phyloP scores from a whole-genome alignment of 2,113 vertebrate species.

The Microtus oregoni region DNA sequence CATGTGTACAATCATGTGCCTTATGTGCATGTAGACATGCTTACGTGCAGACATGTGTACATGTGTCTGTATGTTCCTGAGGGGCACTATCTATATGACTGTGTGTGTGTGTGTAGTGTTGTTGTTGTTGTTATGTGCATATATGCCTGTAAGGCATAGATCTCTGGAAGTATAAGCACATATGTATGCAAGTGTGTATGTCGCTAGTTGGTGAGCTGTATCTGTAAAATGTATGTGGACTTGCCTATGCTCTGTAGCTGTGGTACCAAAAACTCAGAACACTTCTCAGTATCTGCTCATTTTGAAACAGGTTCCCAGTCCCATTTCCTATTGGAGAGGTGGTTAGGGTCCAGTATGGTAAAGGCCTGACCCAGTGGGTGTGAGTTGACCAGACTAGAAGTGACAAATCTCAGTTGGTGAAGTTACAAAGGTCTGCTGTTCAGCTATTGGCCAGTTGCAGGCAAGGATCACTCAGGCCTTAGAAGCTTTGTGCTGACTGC shows the following conservation, averaged over 20 bases:
- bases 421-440: neutral
- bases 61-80: neutral
- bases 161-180: neutral
- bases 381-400: neutral
- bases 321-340: neutral
- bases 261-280: fast-evolving
- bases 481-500: fast-evolving
- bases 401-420: fast-evolving
- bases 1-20: neutral
- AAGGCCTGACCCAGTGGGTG: fast-evolving
- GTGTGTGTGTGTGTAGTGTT: fast-evolving
- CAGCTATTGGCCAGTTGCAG: neutral
- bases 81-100: neutral
- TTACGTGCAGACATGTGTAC: neutral
- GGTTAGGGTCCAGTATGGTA: too few relatives aligned
- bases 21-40: fast-evolving
- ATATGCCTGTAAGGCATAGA: too few relatives aligned
- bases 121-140: too few relatives aligned
- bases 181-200: fast-evolving
- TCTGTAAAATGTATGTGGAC: fast-evolving
- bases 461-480: fast-evolving
- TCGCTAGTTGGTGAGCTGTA: neutral
- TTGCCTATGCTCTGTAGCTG: fast-evolving
- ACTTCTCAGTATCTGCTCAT: neutral
- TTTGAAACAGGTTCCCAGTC: too few relatives aligned